Conservation (phyloP, 2,113 vertebrate species). For the Rhinopomastus cyanomelas region DNA sequence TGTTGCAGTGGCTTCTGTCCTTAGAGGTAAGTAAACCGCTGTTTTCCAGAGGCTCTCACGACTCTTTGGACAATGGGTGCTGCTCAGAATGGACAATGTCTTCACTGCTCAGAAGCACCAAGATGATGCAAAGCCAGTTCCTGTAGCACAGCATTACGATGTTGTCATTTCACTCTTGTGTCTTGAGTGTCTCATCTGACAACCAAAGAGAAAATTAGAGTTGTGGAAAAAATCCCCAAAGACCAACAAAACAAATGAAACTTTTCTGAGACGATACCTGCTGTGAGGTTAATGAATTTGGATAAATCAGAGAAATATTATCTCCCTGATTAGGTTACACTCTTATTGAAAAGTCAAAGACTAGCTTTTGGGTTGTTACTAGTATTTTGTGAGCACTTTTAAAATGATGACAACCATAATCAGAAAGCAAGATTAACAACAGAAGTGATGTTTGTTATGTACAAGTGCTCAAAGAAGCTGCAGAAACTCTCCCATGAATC, state of each 20-base stretch:
- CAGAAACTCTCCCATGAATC: background rate
- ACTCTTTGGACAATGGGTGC: background rate
- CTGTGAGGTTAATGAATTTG: background rate
- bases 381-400: background rate
- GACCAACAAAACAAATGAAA: background rate
- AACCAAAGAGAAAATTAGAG: too few species aligned
- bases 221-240: too few species aligned
- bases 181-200: background rate
- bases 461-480: background rate
- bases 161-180: too few species aligned
- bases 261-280: background rate
- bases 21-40: background rate
- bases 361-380: background rate
- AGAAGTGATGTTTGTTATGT: background rate
- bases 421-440: background rate
- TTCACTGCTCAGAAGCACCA: background rate
- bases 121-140: background rate
- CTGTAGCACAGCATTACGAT: accelerated
- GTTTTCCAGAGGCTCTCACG: background rate
- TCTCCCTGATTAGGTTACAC: background rate
- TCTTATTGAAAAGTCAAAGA: background rate
- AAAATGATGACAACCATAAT: background rate
- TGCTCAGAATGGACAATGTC: too few species aligned
- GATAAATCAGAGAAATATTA: background rate
- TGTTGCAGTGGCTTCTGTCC: background rate